Evolutionary conservation across 2,797 vertebrate species (phyloP), one percentile per base, ranked within the genome.

Genomic region (Hemibagrus guttatus): DNA sequence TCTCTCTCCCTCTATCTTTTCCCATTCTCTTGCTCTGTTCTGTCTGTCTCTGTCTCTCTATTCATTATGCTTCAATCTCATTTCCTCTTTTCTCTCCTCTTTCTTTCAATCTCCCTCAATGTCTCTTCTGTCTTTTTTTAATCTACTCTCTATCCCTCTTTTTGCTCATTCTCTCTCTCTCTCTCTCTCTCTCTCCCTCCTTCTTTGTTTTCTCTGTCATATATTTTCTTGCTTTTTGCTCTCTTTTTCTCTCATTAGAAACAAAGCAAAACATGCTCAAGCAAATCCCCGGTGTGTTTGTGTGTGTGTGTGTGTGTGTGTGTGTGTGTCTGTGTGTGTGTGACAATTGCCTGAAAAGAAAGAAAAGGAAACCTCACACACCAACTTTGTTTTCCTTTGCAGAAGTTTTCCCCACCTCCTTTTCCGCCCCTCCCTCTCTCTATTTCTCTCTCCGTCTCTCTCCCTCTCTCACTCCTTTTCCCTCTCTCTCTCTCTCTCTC

Each of bases 381-480:
- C 35, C 6, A 58, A 84, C 68, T 84, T 42, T 84, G 68, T 84
- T 84, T 84, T 72, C 35, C 26, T 74, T 72, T 61, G 26, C 54
- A 75, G 16, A 78, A 85, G 58, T 76, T 85, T 76, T 66, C 61
- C 46, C 71, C 72, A 66, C 84, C 59, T 78, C 7, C 84, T 90
- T 89, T 92, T 88, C 85, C 46, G 16, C 59, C 81, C 87, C 89
- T 59, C 61, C 79, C 78, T 74, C 52, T 31, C 90, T 90, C 88
- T 75, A 61, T 84, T 86, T 86, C 92, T 86, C 90, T 89, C 69
- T 80, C 35, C 12, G 58, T 86, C 71, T 85, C 35, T 80, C 59
- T 82, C 83, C 56, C 66, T 83, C 78, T 90, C 74, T 85, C 90
- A 89, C 89, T 71, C 72, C 84, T 87, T 86, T 91, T 86, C 90